Percentiles rank a stretch among this genome's conserved stretches.
These are phyloP conservation scores for Drosophila colorata DNA, from an alignment of 2,888 invertebrate species.

Conservation along the genomic window DNA sequence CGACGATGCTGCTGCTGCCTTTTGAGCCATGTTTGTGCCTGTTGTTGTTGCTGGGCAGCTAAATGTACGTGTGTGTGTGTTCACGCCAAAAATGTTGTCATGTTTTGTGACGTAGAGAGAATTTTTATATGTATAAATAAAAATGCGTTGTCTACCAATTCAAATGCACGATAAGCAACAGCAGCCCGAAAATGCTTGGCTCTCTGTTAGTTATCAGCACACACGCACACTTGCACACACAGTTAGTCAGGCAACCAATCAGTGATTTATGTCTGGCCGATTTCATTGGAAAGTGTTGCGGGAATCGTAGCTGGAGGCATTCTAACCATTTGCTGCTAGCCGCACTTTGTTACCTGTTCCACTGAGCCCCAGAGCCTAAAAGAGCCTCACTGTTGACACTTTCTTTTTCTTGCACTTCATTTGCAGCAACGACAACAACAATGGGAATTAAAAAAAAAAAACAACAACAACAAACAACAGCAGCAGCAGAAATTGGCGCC, in stretches of 20 bases:
- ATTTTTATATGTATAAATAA: conserved; percentile 55
- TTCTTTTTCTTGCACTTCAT: conserved; percentile 68
- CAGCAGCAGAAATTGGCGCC: conserved; percentile 48
- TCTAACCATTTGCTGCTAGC: conserved; percentile 31
- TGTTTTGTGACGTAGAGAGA: conserved; percentile 66
- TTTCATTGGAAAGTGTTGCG: conserved; percentile 62
- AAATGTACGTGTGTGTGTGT: conserved; percentile 38
- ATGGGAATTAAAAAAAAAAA: not conserved
- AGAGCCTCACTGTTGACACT: conserved; percentile 45
- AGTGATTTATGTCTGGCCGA: conserved; percentile 67
- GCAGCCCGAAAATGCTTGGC: conserved; percentile 50
- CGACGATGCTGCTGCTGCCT: conserved; percentile 59
- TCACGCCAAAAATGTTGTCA: conserved; percentile 79
- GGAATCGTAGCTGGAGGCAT: conserved; percentile 22
- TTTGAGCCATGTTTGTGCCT: conserved; percentile 65
- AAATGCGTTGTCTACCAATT: conserved; percentile 73
- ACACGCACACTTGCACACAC: conserved; percentile 24
- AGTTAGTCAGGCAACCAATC: conserved; percentile 45
- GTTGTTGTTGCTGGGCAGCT: conserved; percentile 20
- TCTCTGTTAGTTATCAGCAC: conserved; percentile 66
- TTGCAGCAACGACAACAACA: conserved; percentile 32
- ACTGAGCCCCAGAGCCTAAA: conserved; percentile 13
- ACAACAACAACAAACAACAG: conserved; percentile 1
- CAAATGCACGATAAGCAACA: conserved; percentile 68
- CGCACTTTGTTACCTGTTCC: conserved; percentile 42